Evolutionary conservation across 2,797 vertebrate species (phyloP), one percentile per base, ranked within the genome.

Genomic region (Linurgus olivaceus): DNA sequence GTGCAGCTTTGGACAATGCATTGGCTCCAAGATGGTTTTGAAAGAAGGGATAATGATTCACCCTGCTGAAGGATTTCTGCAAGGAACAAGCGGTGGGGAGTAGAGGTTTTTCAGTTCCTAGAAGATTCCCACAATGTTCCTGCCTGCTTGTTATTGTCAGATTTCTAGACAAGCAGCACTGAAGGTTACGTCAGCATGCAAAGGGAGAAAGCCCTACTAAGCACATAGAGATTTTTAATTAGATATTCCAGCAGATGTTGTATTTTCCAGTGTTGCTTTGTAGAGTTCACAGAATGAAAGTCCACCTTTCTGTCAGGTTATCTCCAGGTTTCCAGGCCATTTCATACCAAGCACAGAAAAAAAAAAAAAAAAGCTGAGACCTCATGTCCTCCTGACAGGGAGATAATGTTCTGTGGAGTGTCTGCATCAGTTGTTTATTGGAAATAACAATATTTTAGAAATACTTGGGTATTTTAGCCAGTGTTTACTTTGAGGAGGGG

Each of bases 11-110:
- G 94, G 95, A 96, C 92, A 93, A 94, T 96, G 54, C 80, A 3
- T 79, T 59, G 88, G 42, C 76, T 88, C 62, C 76, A 42, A 47
- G 65, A 17, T 52, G 58, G 76, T 42, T 96, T 70, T 78, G 78
- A 97, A 92, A 86, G 91, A 88, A 91, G 75, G 63, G 79, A 79
- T 96, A 93, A 96, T 72, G 87, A 95, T 96, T 95, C 89, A 71
- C 92, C 93, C 62, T 61, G 75, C 80, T 77, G 61, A 66, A 95
- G 91, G 72, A 79, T 90, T 86, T 92, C 48, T 73, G 68, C 9
- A 10, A 92, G 72, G 91, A 94, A 74, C 85, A 90, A 96, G 82
- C 79, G 2, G 63, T 81, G 55, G 90, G 78, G 90, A 96, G 86
- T 88, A 91, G 90, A 92, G 75, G 24, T 58, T 88, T 93, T 89